Evolutionary conservation across 2,888 invertebrate species (phyloP), one percentile per base, ranked within the genome.

Genomic region (Watsonalla binaria): DNA sequence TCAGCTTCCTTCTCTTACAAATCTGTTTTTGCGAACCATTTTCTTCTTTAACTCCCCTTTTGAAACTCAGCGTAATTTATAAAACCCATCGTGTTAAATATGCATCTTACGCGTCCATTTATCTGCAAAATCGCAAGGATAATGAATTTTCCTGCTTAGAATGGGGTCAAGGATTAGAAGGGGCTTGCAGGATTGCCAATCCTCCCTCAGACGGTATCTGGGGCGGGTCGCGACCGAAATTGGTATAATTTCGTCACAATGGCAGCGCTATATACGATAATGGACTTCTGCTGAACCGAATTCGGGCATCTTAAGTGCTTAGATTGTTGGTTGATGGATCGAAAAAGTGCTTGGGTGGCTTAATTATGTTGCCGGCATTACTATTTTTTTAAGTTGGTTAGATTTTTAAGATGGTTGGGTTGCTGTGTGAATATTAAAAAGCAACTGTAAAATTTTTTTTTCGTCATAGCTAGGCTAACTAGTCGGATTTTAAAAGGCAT

Each of bases 141-240:
- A 49, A 49, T 49, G 49, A 49, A 49, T 49, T 49, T 49, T 9
- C 49, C 53, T 62, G 56, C 45, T 46, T 51, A 50, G 52, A 57
- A 66, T 54, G 54, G 50, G 70, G 68, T 64, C 69, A 71, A 67
- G 63, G 63, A 65, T 66, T 63, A 66, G 60, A 59, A 54, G 55
- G 53, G 51, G 46, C 56, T 55, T 15, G 45, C 48, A 59, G 53
- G 59, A 55, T 59, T 54, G 33, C 45, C 51, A 54, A 51, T 62
- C 45, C 55, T 53, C 50, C 53, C 33, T 47, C 48, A 45, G 24
- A 52, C 33, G 15, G 13, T 49, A n/a, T 35, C 35, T 37, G 49
- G 37, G 49, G 35, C 49, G 51, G 51, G 46, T 39, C 46, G 11
- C 47, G 24, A 47, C 39, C 37, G 50, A 60, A 58, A 60, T 63